Percentiles rank a stretch among this genome's conserved stretches.
phyloP scores from a whole-genome alignment of 2,113 vertebrate genomes.

The Osmerus mordax region DNA sequence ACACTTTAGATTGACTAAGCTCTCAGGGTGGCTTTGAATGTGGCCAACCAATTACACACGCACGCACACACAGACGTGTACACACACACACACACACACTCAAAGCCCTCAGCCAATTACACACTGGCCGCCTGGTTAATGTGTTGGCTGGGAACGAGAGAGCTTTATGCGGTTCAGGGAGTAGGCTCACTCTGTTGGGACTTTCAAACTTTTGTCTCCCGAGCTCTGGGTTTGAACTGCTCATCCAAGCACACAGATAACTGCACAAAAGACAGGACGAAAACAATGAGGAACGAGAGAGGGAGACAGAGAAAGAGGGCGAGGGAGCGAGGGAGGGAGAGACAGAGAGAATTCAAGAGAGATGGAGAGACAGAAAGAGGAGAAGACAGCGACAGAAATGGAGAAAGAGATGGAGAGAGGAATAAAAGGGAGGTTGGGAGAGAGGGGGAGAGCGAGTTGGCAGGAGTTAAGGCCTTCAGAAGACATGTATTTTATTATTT shows the following conservation, averaged over 20 bases:
- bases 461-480: too few species aligned
- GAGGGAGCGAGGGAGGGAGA: constrained; percentile 18
- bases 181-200: constrained; percentile 55
- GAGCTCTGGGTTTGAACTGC: constrained; percentile 58
- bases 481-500: too few species aligned
- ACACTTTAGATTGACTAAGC: constrained; percentile 58
- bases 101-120: constrained; percentile 51
- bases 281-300: constrained; percentile 56
- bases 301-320: constrained; percentile 2
- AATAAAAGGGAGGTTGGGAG: too few species aligned
- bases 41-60: constrained; percentile 46
- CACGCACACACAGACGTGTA: constrained; percentile 22
- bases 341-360: not conserved
- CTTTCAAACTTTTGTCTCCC: constrained; percentile 47
- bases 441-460: too few species aligned
- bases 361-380: not conserved
- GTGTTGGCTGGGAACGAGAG: constrained; percentile 56
- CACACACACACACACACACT: constrained; percentile 34
- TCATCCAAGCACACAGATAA: constrained; percentile 67
- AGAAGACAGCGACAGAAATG: not conserved
- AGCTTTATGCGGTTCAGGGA: constrained; percentile 63
- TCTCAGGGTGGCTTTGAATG: constrained; percentile 48
- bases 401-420: too few species aligned
- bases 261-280: constrained; percentile 45
- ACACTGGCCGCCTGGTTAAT: constrained; percentile 62